These are phyloP conservation scores for Adineta ricciae DNA, from an alignment of 2,888 invertebrate species.

Conservation along the genomic window DNA sequence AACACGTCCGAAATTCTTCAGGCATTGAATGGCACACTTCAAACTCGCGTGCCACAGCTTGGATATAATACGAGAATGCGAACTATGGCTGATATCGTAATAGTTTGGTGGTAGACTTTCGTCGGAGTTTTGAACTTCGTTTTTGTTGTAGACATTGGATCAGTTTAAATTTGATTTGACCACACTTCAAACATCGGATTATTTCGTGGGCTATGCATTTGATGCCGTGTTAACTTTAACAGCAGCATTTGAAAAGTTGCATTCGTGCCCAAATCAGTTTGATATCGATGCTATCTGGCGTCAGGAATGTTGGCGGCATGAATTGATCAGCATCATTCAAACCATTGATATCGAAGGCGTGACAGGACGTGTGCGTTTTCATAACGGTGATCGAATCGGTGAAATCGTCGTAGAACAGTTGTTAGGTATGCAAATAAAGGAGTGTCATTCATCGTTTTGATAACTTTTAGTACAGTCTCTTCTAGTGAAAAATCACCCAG, in stretches of 20 bases:
- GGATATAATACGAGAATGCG: neutral
- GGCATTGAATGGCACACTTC: constrained; percentile 31
- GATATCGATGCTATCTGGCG: neutral
- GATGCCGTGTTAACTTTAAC: constrained; percentile 98
- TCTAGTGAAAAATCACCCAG: neutral
- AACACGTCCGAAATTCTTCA: neutral
- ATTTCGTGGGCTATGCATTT: constrained; percentile 90
- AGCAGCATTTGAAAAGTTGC: constrained; percentile 75
- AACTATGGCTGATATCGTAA: constrained; percentile 5
- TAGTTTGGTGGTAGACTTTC: too few relatives aligned
- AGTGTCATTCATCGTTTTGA: too few relatives aligned
- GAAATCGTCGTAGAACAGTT: constrained; percentile 86
- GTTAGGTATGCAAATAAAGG: constrained; percentile 56
- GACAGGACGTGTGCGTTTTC: constrained; percentile 69
- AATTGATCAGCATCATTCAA: constrained; percentile 24
- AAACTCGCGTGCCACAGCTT: constrained; percentile 24
- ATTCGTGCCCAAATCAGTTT: constrained; percentile 22
- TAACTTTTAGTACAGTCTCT: neutral
- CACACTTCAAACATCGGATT: neutral
- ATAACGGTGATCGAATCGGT: constrained; percentile 86
- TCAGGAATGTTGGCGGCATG: constrained; percentile 17
- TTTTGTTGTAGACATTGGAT: neutral
- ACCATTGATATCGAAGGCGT: constrained; percentile 27
- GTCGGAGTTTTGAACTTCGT: too few relatives aligned
- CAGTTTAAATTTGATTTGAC: constrained; percentile 19